Base-by-base conservation (phyloP, 2,888 invertebrate genomes). In the Sinodicranocentrus sp. region DNA sequence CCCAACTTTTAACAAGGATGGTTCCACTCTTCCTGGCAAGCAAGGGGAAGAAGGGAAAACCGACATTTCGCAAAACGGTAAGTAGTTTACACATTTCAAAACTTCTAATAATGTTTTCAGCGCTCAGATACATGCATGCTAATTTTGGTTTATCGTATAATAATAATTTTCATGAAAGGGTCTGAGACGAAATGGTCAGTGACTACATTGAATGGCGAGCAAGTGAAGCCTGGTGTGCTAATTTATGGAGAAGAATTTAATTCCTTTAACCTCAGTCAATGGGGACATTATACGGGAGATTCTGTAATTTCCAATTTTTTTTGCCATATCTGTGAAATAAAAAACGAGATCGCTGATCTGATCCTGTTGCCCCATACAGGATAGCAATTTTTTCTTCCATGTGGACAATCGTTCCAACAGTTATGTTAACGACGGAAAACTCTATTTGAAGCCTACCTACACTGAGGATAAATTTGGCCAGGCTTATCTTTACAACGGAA, bases 401-500 rank as follows among this genome's bases (percentile, higher is more conserved):
- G 82, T 77, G 19, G 44, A 84, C 43, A 76, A 54, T n/a, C 33
- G 63, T 5, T 61, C 57, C 44, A 85, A 80, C 33, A 84, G 82
- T 57, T 85, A 63, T 26, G 73, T 73, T 6, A 17, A 44, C 19
- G 75, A 78, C 48, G 85, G 85, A 13, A 59, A 67, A 5, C 43
- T 84, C 25, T 72, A 72, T 39, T 26, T 85, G n/a, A 80, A 84
- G 28, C 85, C 85, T 6, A 73, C 82, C 1, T 78, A 72, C 26
- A 68, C 84, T 10, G 65, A 44, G n/a, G 84, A 84, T 59, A 63
- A 65, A 15, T 84, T 80, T 54, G 85, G 85, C n/a, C 68, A 76
- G 26, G 78, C 75, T 17, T 85, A 82, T 59, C 19, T 84, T n/a
- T 71, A 68, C 43, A 85, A 85, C 68, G 85, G 85, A 54, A 82